Base-by-base conservation (phyloP, 2,797 vertebrate species). In the Pampus argenteus region DNA sequence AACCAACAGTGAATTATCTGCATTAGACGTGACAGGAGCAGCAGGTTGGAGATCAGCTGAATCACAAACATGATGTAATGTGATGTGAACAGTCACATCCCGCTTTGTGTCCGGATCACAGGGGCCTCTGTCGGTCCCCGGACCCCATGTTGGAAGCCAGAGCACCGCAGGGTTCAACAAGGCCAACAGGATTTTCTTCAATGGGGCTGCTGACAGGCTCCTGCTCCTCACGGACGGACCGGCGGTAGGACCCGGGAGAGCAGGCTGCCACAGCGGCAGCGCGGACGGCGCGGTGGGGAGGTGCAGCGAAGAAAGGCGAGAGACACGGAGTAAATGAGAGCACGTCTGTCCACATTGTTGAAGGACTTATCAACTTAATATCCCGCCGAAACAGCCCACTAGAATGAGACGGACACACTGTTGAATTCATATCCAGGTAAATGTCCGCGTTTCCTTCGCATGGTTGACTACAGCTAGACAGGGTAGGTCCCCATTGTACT, bases 291-390 rank as follows among this genome's bases (percentile, higher is more conserved):
- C 92, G 92, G 90, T 92, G 86, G 93, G 93, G 93, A 95, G 94
- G 93, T 91, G 93, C 91, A 93, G 93, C 93, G 92, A 93, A 94
- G 92, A 94, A 93, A 94, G 91, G 92, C 92, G 86, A 92, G 87
- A 93, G 92, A 94, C 92, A 93, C 93, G 88, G 93, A 94, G 93
- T 94, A 90, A 93, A 94, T 94, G 93, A 94, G 93, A 94, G 88
- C 92, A 92, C 91, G 94, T 92, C 88, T 94, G 91, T 88, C 89
- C 92, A 94, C 85, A 89, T 93, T 94, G 91, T 93, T 90, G 77
- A 92, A 92, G 95, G 94, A 94, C 91, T 90, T 89, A 89, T 89
- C 93, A 88, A 89, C 88, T 87, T 84, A 85, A 88, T 81, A 90
- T 80, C 77, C 80, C 90, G 79, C 86, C 90, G 92, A 94, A 91